Evolutionary conservation across 2,888 invertebrate species (phyloP).

Genomic region (Phyto melanocephala): DNA sequence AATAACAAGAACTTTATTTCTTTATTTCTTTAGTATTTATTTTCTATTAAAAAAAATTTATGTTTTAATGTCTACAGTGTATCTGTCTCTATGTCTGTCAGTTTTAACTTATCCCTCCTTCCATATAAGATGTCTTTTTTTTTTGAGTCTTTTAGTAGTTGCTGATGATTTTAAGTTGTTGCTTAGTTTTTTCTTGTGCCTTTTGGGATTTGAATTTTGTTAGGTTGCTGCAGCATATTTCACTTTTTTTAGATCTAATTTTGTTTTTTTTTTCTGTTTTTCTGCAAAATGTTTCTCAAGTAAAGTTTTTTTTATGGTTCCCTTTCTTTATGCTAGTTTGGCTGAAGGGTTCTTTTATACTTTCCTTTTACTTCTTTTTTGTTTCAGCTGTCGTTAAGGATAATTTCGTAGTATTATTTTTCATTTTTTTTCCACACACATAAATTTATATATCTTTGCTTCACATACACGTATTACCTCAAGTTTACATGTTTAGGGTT

Average conservation of each 20-base stretch:
- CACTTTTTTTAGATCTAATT: conserved; percentile 5
- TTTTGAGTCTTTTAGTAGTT: conserved; percentile 23
- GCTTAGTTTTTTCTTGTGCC: conserved; percentile 46
- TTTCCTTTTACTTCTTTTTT: conserved; percentile 6
- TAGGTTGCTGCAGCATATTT: conserved; percentile 50
- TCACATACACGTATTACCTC: conserved; percentile 49
- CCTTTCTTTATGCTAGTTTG: conserved; percentile 33
- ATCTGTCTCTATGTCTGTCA: not conserved
- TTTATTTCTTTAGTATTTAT: not conserved
- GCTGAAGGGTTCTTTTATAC: conserved; percentile 22
- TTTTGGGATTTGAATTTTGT: conserved; percentile 63
- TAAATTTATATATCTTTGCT: conserved; percentile 26
- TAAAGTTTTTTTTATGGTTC: conserved; percentile 7
- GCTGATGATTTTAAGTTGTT: conserved; percentile 54
- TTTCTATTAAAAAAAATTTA: conserved; percentile 7
- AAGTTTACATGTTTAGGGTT: conserved; percentile 50
- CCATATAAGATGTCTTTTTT: not conserved
- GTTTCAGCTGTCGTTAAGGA: conserved; percentile 47
- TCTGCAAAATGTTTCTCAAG: not conserved
- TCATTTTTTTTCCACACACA: not conserved
- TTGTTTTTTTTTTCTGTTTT: conserved; percentile 16
- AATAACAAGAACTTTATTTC: conserved; percentile 9
- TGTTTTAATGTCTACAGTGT: not conserved
- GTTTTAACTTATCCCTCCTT: not conserved
- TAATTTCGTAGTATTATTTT: conserved; percentile 46